Conservation (phyloP, 2,888 invertebrate genomes). For the Chymomyza amoena region DNA sequence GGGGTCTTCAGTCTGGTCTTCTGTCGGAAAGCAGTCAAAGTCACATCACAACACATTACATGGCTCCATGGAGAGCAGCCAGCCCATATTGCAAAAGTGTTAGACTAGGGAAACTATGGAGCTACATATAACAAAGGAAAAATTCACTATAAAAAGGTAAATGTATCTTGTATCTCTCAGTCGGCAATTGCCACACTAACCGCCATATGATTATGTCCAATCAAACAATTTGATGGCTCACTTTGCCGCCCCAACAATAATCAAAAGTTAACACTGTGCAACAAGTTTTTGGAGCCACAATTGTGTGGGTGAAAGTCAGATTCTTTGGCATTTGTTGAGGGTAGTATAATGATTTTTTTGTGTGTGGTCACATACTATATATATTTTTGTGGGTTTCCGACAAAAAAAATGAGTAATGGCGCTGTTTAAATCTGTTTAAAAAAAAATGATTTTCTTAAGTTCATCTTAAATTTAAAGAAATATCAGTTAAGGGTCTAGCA, state of each 20-base stretch:
- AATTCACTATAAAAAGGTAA: neutral
- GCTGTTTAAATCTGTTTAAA: no score
- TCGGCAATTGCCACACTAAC: conserved; percentile 23
- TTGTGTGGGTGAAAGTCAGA: no score
- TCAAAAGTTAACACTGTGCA: conserved; percentile 5
- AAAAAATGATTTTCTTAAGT: no score
- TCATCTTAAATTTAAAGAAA: no score
- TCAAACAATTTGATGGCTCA: conserved; percentile 22
- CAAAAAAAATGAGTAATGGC: no score
- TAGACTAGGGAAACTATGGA: neutral
- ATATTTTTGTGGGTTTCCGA: no score
- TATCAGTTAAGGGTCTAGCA: no score
- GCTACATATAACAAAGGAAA: conserved; percentile 20
- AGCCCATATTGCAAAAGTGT: neutral
- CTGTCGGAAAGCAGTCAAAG: neutral
- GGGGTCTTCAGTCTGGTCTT: no score
- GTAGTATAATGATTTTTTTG: no score
- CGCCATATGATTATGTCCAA: conserved; percentile 43
- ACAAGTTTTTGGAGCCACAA: neutral
- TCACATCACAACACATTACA: neutral
- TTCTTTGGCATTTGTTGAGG: no score
- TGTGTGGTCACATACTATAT: no score
- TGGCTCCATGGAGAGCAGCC: neutral
- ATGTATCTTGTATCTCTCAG: conserved; percentile 8
- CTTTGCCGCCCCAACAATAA: conserved; percentile 2